Percentiles rank a stretch among this genome's conserved stretches.
Evolutionary conservation across 2,797 vertebrate species (phyloP).

Genomic region (Lepus oiostolus): DNA sequence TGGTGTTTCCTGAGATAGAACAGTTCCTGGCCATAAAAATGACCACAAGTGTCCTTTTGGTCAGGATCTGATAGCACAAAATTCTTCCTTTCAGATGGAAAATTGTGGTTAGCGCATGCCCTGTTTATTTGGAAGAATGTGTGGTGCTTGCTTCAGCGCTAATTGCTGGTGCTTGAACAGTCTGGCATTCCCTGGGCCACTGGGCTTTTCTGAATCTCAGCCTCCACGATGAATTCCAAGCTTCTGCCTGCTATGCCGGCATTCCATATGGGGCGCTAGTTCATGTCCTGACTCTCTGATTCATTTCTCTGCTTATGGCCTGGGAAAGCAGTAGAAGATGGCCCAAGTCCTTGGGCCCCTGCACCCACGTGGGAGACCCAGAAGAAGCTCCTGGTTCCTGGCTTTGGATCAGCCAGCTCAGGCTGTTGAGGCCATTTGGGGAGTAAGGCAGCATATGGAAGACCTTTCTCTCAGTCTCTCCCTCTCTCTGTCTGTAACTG

Average conservation of each 20-base stretch:
- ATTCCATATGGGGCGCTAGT: too few relatives aligned
- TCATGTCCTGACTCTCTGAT: too few relatives aligned
- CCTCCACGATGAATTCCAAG: neutral
- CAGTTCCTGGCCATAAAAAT: neutral
- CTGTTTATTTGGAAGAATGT: neutral
- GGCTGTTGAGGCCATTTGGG: too few relatives aligned
- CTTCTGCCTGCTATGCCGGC: too few relatives aligned
- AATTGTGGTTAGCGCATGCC: neutral
- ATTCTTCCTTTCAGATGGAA: neutral
- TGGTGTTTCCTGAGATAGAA: neutral
- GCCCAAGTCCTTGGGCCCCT: too few relatives aligned
- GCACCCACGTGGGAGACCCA: too few relatives aligned
- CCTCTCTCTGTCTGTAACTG: neutral
- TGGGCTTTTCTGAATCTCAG: neutral
- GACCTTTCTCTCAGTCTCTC: too few relatives aligned
- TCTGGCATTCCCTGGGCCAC: neutral
- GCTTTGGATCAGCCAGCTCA: too few relatives aligned
- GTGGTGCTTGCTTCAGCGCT: neutral
- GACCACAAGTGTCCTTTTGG: neutral
- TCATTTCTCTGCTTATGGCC: too few relatives aligned
- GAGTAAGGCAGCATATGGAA: too few relatives aligned
- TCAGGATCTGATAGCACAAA: conserved; percentile 27
- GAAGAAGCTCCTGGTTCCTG: too few relatives aligned
- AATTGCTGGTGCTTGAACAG: neutral
- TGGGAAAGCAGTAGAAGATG: too few relatives aligned